Percentiles rank a stretch among this genome's conserved stretches.
Conservation (phyloP, 2,113 vertebrate species). For the Microtus richardsoni region DNA sequence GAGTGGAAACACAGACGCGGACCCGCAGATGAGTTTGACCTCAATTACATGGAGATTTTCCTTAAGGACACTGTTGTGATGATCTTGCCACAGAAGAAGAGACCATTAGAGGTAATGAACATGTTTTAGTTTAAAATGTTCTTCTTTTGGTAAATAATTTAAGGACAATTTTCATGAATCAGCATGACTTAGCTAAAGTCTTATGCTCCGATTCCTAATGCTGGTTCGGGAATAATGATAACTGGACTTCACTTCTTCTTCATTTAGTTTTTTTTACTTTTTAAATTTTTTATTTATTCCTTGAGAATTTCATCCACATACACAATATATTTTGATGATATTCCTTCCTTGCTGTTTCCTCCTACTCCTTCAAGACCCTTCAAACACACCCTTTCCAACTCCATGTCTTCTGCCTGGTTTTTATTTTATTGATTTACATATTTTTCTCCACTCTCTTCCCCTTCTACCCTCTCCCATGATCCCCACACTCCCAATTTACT, state of each 20-base stretch:
- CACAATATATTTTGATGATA: too few relatives aligned
- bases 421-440: too few relatives aligned
- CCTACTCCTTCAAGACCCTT: too few relatives aligned
- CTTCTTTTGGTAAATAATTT: slow-evolving; percentile 55
- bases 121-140: slow-evolving; percentile 44
- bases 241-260: background rate
- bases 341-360: too few relatives aligned
- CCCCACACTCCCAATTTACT: too few relatives aligned
- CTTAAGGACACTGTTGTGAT: slow-evolving; percentile 39
- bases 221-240: background rate
- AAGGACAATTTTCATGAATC: slow-evolving; percentile 40
- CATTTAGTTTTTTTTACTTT: too few relatives aligned
- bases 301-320: too few relatives aligned
- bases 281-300: too few relatives aligned
- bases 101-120: slow-evolving; percentile 50
- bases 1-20: slow-evolving; percentile 34
- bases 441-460: too few relatives aligned
- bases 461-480: too few relatives aligned
- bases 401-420: too few relatives aligned
- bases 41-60: slow-evolving; percentile 53
- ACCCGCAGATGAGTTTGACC: slow-evolving; percentile 28
- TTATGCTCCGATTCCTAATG: slow-evolving; percentile 6
- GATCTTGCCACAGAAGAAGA: slow-evolving; percentile 54
- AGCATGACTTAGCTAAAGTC: slow-evolving; percentile 39
- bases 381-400: too few relatives aligned